Evolutionary conservation across 2,113 vertebrate species (phyloP), one percentile per base, ranked within the genome.

Genomic region (Phyllostomus discolor): DNA sequence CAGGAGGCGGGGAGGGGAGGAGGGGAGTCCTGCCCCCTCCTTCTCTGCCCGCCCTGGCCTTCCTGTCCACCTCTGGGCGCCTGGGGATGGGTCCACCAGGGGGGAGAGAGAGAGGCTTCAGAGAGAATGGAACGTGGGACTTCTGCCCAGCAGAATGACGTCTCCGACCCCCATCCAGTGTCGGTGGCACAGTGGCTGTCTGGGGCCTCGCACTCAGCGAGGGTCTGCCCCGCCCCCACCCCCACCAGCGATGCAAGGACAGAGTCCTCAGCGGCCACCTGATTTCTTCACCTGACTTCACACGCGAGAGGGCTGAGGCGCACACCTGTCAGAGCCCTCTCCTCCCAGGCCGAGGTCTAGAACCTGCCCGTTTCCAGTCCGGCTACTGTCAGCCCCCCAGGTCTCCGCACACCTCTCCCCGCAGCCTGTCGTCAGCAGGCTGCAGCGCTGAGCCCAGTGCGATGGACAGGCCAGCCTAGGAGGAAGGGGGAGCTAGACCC

Each of bases 131-230:
- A n/a, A 24, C 64, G 0, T 12, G 67, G 69, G 20, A 48, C 3
- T 95, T 97, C 50, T 69, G 88, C 88, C 97, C 67, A 59, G 93
- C 93, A 94, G 91, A 88, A 70, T 73, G 94, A 41, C 70, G 91
- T 83, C 95, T 93, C 76, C 89, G 69, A 54, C 90, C 97, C 93
- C 94, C 78, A 0, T 17, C 48, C 54, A 87, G 76, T 20, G 31
- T 84, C 84, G 91, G 43, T 41, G 88, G 87, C 67, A 5, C 38
- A 1, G 1, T 59, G 92, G 52, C 54, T 94, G 78, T 10, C 69
- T 83, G 91, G 14, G 33, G 86, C 90, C 72, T 57, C 66, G 48
- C 35, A 24, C 26, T 50, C 88, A 87, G 69, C 95, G 90, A 86
- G 33, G 94, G 94, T 64, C 2, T 0, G 43, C 86, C 86, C 16